phyloP scores from a whole-genome alignment of 1,140 invertebrate species.

The Chelonus insularis region DNA sequence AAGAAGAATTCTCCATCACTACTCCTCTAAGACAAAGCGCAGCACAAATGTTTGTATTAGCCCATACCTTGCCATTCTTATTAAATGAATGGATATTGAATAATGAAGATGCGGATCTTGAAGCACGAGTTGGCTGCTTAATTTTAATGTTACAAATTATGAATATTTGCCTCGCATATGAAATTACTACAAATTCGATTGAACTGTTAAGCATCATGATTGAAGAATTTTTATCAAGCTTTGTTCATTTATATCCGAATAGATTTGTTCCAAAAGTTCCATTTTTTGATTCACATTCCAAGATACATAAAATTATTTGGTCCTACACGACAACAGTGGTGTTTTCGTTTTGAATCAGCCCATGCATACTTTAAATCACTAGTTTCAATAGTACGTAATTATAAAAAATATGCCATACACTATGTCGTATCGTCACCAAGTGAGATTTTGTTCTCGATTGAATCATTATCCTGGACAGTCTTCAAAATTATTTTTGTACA shows the following conservation, averaged over 20 bases:
- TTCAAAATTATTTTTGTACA: no score
- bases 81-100: constrained; percentile 19
- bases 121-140: constrained; percentile 15
- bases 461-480: no score
- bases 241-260: constrained; percentile 25
- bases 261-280: constrained; percentile 32
- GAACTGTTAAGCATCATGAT: constrained; percentile 29
- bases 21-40: constrained; percentile 13
- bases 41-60: constrained; percentile 19
- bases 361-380: constrained; percentile 33
- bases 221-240: constrained; percentile 23
- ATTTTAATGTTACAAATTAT: constrained; percentile 31
- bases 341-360: constrained; percentile 32
- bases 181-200: constrained; percentile 23
- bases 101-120: constrained; percentile 16
- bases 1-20: constrained; percentile 3
- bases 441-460: no score
- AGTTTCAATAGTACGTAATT: constrained; percentile 23
- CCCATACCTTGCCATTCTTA: constrained; percentile 25
- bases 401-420: no score
- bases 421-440: no score
- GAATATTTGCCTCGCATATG: constrained; percentile 32
- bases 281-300: constrained; percentile 33
- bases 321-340: constrained; percentile 30
- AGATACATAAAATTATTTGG: constrained; percentile 33